Evolutionary conservation across 2,113 vertebrate genomes (phyloP), one percentile per base, ranked within the genome.

Genomic region (Motacilla tschutschensis): DNA sequence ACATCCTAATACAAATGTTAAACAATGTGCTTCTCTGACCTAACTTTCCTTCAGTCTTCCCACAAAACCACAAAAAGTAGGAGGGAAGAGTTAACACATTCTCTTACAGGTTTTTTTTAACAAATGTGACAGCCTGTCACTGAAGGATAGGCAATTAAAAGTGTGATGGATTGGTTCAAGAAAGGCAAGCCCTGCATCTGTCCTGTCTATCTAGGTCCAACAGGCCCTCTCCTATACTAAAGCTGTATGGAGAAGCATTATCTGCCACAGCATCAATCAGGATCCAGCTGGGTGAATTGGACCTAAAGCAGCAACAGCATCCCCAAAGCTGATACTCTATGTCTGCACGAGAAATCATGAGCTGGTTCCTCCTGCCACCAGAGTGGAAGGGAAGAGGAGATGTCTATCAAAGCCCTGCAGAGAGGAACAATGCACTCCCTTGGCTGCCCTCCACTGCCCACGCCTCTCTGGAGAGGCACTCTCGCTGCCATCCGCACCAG

Each of bases 31-130:
- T 90, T 79, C 80, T 91, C 36, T 63, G 48, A 92, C 81, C 81
- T 84, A 84, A 83, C 17, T 88, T 91, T 65, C 44, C 71, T 83
- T 81, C 64, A 79, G 43, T 47, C 88, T 91, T 88, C 84, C 91
- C 88, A 92, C 86, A 92, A 92, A 94, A 92, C 92, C 92, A 88
- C 88, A 92, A 83, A 50, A 66, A 76, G 67, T 48, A 67, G 70
- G 21, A 64, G 67, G 59, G 63, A 89, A 89, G 59, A 94, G 47
- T 89, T 86, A 88, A 88, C 82, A 82, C 51, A 70, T 70, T 53
- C 29, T 82, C 11, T 79, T 55, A 60, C 36, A 59, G 44, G 17
- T 80, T 83, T n/a, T 26, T 38, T 78, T 57, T 85, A 64, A 78
- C 79, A 72, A 87, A 71, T 31, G 35, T 62, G 70, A 79, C 72